A percentile compares a stretch with the other conserved stretches of the same genome.
These are phyloP conservation scores for Chelonoidis abingdonii DNA, from an alignment of 2,113 vertebrate genomes.

Conservation along the genomic window DNA sequence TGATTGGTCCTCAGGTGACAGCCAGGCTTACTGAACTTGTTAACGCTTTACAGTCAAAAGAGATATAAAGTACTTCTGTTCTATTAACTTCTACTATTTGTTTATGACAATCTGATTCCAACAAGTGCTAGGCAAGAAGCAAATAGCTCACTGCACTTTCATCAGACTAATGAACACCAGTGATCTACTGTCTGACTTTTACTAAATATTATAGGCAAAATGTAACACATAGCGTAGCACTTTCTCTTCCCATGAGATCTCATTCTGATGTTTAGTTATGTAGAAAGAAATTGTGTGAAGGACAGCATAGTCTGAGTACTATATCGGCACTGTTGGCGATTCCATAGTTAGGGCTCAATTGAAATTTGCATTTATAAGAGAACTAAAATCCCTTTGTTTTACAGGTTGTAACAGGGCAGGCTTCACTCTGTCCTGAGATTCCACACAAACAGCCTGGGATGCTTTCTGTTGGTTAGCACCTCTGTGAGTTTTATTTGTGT, in stretches of 20 bases:
- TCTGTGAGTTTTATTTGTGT: not conserved
- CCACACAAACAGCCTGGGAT: not conserved
- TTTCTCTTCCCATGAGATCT: not conserved
- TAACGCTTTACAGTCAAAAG: no score
- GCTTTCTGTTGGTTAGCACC: not conserved
- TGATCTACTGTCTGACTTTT: not conserved
- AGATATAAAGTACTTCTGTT: no score
- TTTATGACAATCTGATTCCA: not conserved
- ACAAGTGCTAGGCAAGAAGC: not conserved
- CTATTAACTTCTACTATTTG: no score
- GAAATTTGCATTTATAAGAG: not conserved
- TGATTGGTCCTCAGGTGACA: no score
- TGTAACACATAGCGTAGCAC: not conserved
- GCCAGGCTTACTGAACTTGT: no score
- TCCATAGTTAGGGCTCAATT: not conserved
- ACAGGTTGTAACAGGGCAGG: not conserved
- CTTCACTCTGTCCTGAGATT: not conserved
- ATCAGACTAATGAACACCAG: not conserved
- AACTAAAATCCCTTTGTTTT: not conserved
- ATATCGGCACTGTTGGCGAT: not conserved
- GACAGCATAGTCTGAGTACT: not conserved
- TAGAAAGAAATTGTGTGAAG: accelerated
- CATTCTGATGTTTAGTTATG: not conserved
- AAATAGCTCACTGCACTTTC: accelerated
- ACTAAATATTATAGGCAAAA: not conserved